Conservation (phyloP, 2,113 vertebrate genomes). For the Melierax canorus region DNA sequence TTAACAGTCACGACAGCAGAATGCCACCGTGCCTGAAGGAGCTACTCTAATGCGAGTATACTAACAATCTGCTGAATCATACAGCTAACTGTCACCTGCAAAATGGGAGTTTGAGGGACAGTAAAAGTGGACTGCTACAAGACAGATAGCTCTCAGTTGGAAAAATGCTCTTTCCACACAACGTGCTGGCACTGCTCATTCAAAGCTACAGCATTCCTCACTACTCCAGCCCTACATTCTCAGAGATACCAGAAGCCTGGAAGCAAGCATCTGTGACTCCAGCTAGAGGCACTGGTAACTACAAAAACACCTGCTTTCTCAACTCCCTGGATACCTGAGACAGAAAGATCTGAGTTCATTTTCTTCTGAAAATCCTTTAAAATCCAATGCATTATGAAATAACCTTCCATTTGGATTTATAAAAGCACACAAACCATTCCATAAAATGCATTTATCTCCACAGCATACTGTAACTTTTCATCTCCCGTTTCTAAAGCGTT, state of each 20-base stretch:
- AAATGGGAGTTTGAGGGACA: accelerated
- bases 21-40: background rate
- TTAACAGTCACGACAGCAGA: background rate
- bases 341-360: background rate
- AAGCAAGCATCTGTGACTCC: background rate
- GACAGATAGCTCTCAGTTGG: background rate
- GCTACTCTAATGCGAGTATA: accelerated
- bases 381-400: background rate
- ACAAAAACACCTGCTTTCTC: background rate
- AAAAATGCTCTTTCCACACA: background rate
- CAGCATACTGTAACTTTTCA: background rate
- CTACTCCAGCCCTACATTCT: background rate
- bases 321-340: background rate
- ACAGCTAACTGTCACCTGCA: background rate
- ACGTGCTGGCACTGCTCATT: background rate
- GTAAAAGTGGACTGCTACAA: background rate
- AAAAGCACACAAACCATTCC: background rate
- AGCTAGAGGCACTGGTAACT: background rate
- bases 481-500: background rate
- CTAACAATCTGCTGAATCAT: background rate
- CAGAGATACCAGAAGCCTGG: background rate
- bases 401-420: background rate
- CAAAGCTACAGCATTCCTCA: background rate
- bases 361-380: background rate
- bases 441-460: background rate